These are phyloP conservation scores for Lepidothrix coronata DNA, from an alignment of 2,113 vertebrate genomes.

Conservation along the genomic window DNA sequence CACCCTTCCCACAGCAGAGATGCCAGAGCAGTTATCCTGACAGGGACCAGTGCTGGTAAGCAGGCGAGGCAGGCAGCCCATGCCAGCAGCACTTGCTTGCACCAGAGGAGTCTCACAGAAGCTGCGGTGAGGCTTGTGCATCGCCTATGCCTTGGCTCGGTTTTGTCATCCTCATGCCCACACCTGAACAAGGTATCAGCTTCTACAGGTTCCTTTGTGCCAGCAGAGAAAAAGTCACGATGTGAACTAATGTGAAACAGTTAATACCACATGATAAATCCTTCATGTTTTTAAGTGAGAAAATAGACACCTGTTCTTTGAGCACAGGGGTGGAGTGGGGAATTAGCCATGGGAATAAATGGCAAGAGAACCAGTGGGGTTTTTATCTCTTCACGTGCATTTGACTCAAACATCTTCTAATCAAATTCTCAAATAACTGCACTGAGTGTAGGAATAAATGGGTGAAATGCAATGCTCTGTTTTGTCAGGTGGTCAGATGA, in stretches of 20 bases:
- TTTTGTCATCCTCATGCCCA: background rate
- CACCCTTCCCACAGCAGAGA: accelerated
- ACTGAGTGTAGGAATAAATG: background rate
- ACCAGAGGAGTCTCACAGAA: background rate
- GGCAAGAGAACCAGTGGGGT: background rate
- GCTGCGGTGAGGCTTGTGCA: background rate
- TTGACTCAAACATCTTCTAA: background rate
- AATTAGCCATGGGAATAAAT: background rate
- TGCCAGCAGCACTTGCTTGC: background rate
- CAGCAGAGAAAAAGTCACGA: background rate
- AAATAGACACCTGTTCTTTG: background rate
- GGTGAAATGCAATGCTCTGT: background rate
- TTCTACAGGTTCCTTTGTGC: background rate
- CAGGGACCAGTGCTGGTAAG: background rate
- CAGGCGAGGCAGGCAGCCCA: background rate
- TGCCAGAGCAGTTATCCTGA: background rate
- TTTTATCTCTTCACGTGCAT: background rate
- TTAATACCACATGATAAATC: background rate
- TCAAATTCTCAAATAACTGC: background rate
- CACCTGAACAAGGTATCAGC: background rate
- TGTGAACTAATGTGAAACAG: background rate
- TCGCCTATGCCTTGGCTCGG: accelerated
- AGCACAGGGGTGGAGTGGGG: accelerated
- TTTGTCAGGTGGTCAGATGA: background rate
- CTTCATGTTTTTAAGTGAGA: background rate